Base-by-base conservation (phyloP, 1,140 invertebrate genomes). In the Papilio machaon region DNA sequence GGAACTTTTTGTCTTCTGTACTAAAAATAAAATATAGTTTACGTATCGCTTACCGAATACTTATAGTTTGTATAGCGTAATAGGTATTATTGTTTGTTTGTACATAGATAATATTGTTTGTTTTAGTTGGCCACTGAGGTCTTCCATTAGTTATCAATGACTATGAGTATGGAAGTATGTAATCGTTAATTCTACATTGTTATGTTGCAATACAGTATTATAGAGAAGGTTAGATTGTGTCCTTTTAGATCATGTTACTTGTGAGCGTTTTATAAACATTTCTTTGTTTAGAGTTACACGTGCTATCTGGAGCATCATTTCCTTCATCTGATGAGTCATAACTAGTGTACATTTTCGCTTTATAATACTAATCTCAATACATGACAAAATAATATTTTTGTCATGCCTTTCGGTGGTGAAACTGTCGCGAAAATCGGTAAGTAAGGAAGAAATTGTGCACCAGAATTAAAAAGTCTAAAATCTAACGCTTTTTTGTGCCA, bases 261-360 rank as follows among this genome's bases (percentile, higher is more conserved):
- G 13, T 64, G 30, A 23, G 11, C 75, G 35, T n/a, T 78, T 78
- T 38, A 60, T 54, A 54, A 78, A 78, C 75, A 78, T 78, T n/a
- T 52, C 75, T 78, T 78, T 78, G 75, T 78, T 78, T 70, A 13
- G 35, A 60, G 17, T 52, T 49, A 60, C 75, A 78, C 75, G 75
- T 78, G 75, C 47, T 60, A 10, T 35, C 30, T 54, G 10, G 17
- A 15, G 30, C 52, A 54, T 4, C 35, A 77, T 54, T 78, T 78
- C 75, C 52, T 78, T 13, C 35, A 38, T 58, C 10, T 19, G 30
- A 35, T 78, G 75, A 78, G 19, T 78, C 54, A 78, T 54, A 46
- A 52, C 46, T n/a, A 19, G 73, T 74, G 30, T 70, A 30, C 74
- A 19, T 74, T 75, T 30, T 73, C 38, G 7, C 17, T 17, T 15